Percentiles rank a stretch among this genome's conserved stretches.
Evolutionary conservation across 2,113 vertebrate genomes (phyloP).

Genomic region (Lampris megalopsis): DNA sequence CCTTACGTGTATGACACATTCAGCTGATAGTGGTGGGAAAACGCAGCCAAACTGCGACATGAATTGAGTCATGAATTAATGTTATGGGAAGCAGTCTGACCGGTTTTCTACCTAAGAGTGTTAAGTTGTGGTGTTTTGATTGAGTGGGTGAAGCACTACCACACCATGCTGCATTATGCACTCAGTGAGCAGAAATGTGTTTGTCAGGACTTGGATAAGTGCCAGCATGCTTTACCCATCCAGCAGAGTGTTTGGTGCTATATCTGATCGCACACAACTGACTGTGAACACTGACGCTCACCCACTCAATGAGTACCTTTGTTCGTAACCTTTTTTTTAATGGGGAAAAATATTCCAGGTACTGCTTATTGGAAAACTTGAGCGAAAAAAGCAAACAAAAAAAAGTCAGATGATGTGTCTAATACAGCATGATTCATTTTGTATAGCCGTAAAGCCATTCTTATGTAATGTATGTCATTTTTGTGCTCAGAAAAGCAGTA

Average conservation of each 20-base stretch:
- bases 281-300: constrained; percentile 18
- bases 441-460: constrained; percentile 2
- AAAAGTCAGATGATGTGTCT: neutral
- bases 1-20: constrained; percentile 13
- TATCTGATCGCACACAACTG: constrained; percentile 48
- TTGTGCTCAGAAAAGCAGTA: too few species aligned
- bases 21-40: constrained; percentile 5
- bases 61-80: constrained; percentile 15
- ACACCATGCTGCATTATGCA: constrained; percentile 26
- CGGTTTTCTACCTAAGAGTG: constrained; percentile 29
- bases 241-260: constrained; percentile 38
- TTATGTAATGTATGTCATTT: neutral
- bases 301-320: constrained; percentile 17
- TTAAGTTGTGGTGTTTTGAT: constrained; percentile 33
- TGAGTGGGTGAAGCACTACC: constrained; percentile 36
- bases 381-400: constrained; percentile 1
- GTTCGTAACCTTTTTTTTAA: constrained; percentile 25
- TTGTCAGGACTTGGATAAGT: constrained; percentile 49
- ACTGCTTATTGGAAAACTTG: constrained; percentile 15
- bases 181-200: constrained; percentile 48
- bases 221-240: constrained; percentile 42
- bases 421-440: constrained; percentile 17
- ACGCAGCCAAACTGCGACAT: constrained; percentile 9
- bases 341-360: neutral
- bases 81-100: constrained; percentile 2